phyloP scores from a whole-genome alignment of 1,140 invertebrate genomes.

The Globodera ellingtonae region DNA sequence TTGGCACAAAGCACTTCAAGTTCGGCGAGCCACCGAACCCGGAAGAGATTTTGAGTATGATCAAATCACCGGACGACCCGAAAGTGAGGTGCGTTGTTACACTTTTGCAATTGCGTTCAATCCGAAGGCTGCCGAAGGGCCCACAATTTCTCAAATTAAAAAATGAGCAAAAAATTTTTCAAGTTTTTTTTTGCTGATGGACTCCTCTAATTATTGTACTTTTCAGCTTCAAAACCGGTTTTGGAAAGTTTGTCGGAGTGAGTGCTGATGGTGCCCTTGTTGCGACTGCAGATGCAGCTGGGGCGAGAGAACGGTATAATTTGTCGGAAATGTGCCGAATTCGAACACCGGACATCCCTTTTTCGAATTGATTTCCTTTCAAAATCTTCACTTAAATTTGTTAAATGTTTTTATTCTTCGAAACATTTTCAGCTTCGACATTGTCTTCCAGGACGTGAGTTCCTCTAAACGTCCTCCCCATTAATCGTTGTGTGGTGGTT shows the following conservation, averaged over 20 bases:
- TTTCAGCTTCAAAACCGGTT: constrained; percentile 53
- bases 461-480: not conserved
- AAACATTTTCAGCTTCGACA: constrained; percentile 34
- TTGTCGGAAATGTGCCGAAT: no score
- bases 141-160: not conserved
- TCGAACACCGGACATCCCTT: no score
- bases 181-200: not conserved
- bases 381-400: not conserved
- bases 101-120: not conserved
- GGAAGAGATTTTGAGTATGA: constrained; percentile 51
- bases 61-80: constrained; percentile 48
- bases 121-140: not conserved
- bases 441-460: constrained; percentile 48
- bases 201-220: not conserved
- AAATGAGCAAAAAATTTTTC: not conserved
- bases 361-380: no score
- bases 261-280: constrained; percentile 43
- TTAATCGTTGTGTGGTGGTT: not conserved
- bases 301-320: constrained; percentile 39
- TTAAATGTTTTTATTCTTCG: not conserved
- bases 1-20: constrained; percentile 50
- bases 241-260: constrained; percentile 54
- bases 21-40: constrained; percentile 38
- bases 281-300: constrained; percentile 51
- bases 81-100: constrained; percentile 43